Evolutionary conservation across 2,888 invertebrate species (phyloP).

Genomic region (Plebejus anna): DNA sequence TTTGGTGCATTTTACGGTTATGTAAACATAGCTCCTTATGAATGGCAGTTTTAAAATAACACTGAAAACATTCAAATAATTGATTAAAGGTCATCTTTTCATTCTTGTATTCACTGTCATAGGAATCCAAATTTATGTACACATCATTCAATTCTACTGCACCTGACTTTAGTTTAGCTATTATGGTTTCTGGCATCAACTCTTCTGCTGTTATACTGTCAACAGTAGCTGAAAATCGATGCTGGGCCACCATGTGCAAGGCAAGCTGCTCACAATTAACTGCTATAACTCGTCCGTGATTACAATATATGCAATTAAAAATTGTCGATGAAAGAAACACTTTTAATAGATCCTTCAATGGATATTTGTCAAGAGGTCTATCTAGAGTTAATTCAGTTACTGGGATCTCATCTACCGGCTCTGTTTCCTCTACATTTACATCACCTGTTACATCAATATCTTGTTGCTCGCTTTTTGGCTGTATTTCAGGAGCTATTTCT

Average conservation of each 20-base stretch:
- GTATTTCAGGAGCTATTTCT: constrained; percentile 47
- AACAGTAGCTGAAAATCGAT: constrained; percentile 88
- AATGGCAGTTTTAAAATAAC: constrained; percentile 86
- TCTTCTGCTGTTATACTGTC: constrained; percentile 89
- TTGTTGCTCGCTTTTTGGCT: constrained; percentile 57
- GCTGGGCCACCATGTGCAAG: constrained; percentile 88
- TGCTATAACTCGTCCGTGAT: constrained; percentile 91
- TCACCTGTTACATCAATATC: constrained; percentile 52
- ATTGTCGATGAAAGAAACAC: constrained; percentile 86
- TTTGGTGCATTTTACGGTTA: constrained; percentile 92
- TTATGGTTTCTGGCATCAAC: constrained; percentile 85
- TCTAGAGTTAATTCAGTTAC: constrained; percentile 86
- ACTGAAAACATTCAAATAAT: constrained; percentile 92
- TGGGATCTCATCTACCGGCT: constrained; percentile 77
- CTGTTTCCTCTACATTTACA: constrained; percentile 58
- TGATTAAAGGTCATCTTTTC: constrained; percentile 81
- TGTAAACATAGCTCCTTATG: constrained; percentile 93
- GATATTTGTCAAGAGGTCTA: constrained; percentile 87
- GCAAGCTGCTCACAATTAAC: constrained; percentile 90
- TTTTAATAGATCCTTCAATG: constrained; percentile 84
- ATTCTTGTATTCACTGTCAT: constrained; percentile 81
- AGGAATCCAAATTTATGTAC: constrained; percentile 86
- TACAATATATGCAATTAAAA: constrained; percentile 89
- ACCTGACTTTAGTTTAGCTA: constrained; percentile 81
- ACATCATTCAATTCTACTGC: constrained; percentile 81